Base-by-base conservation (phyloP, 2,888 invertebrate species). In the Hymenopus coronatus region DNA sequence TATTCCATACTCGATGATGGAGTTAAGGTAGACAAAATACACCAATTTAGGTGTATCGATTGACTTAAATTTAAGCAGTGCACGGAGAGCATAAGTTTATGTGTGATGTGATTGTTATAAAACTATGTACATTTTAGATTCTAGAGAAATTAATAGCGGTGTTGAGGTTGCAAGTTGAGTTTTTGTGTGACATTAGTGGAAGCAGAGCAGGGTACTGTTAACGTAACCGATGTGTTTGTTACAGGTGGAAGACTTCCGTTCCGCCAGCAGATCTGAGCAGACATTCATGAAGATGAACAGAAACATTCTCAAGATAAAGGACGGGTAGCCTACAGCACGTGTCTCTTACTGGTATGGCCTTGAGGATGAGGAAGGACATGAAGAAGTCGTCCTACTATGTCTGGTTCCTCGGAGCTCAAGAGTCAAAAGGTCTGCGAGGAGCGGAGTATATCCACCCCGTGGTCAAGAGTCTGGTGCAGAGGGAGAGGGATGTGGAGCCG, bases 361-460 rank as follows among this genome's bases (percentile, higher is more conserved):
- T 87, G 82, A 87, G 87, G 28, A 92, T 93, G 92, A 92, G 93
- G 91, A 97, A 97, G 93, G 97, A 98, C 93, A 96, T 97, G 92
- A 98, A 97, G 94, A 98, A 98, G 93, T 97, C 97, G 90, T 97
- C 97, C 82, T 98, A 97, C 94, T 98, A 98, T 94, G 97, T 98
- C 91, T 97, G 97, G 97, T 98, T 99, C 94, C 95, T 99, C 92
- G 99, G 99, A 30, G 98, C 99, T 92, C 97, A 98, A 94, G 99
- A 99, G 94, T 97, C 98, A 89, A 96, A 97, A 91, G 98, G 98
- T 0, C 94, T 98, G 40, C 94, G 97, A 0, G 98, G 98, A 54
- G 96, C 97, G 91, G 97, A 97, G 92, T 98, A 96, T 92, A 97
- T 98, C 89, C 94, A 97, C 89, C 97, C 98, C 20, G 98, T 98